phyloP scores from a whole-genome alignment of 2,113 vertebrate genomes.

The Prinia subflava region DNA sequence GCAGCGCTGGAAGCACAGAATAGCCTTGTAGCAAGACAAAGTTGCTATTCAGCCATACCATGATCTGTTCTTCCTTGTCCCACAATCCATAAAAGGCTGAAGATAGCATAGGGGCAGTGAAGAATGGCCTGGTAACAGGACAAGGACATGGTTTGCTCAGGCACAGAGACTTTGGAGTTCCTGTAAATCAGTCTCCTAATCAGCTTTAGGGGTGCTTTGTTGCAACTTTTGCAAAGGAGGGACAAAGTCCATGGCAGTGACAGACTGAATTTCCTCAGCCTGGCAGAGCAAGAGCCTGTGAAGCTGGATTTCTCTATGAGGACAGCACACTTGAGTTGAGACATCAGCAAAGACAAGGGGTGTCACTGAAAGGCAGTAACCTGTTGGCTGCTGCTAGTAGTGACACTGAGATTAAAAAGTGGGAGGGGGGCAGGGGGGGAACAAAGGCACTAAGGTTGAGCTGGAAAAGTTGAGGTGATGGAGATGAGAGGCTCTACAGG shows the following conservation, averaged over 20 bases:
- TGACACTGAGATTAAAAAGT: neutral
- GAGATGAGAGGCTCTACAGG: neutral
- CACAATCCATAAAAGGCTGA: neutral
- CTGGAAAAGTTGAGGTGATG: neutral
- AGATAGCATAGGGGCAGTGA: neutral
- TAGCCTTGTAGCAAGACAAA: neutral
- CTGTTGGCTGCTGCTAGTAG: neutral
- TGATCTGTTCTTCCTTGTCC: neutral
- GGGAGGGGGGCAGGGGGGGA: fast-evolving
- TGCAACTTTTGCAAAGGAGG: neutral
- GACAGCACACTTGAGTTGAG: neutral
- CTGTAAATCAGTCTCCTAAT: neutral
- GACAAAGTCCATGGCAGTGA: neutral
- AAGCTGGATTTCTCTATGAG: neutral
- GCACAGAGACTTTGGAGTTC: neutral
- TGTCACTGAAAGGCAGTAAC: neutral
- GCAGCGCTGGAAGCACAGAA: neutral
- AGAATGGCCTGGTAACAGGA: neutral
- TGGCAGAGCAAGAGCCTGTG: neutral
- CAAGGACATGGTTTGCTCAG: neutral
- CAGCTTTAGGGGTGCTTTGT: neutral
- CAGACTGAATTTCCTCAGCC: neutral
- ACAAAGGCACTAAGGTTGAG: neutral
- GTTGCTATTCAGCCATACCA: neutral
- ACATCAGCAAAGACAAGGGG: neutral